phyloP scores from a whole-genome alignment of 2,113 vertebrate species.

The Triplophysa dalaica region DNA sequence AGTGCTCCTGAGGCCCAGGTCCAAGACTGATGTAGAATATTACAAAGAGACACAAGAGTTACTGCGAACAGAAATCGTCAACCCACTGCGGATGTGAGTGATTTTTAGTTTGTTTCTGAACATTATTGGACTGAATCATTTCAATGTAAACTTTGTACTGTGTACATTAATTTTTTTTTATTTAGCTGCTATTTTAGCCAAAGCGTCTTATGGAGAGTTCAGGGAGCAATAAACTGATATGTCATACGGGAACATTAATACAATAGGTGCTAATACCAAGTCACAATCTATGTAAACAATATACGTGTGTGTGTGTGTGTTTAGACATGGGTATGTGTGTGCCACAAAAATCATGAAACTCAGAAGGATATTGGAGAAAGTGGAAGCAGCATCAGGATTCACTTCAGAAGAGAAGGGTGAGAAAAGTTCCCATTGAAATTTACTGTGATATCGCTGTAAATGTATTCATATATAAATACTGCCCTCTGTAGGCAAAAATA shows the following conservation, averaged over 20 bases:
- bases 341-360: constrained; percentile 99
- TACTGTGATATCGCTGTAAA: background rate
- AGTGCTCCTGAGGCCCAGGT: constrained; percentile 92
- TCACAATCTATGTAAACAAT: background rate
- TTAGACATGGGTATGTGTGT: constrained; percentile 95
- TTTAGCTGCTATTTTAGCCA: too few species aligned
- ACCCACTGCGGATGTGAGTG: constrained; percentile 95
- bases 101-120: background rate
- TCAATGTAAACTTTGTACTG: background rate
- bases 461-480: background rate
- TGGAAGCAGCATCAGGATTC: constrained; percentile 96
- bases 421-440: background rate
- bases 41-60: constrained; percentile 96
- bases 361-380: constrained; percentile 96
- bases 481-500: constrained; percentile 26
- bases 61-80: constrained; percentile 94
- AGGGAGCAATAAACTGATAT: too few species aligned
- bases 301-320: background rate
- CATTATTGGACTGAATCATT: background rate
- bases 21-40: constrained; percentile 94
- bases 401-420: constrained; percentile 99
- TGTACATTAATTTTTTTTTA: background rate
- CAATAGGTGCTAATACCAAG: too few species aligned
- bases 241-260: too few species aligned
- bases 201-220: too few species aligned